Evolutionary conservation across 2,888 invertebrate genomes (phyloP), one percentile per base, ranked within the genome.

Genomic region (Hemistola chrysoprasaria): DNA sequence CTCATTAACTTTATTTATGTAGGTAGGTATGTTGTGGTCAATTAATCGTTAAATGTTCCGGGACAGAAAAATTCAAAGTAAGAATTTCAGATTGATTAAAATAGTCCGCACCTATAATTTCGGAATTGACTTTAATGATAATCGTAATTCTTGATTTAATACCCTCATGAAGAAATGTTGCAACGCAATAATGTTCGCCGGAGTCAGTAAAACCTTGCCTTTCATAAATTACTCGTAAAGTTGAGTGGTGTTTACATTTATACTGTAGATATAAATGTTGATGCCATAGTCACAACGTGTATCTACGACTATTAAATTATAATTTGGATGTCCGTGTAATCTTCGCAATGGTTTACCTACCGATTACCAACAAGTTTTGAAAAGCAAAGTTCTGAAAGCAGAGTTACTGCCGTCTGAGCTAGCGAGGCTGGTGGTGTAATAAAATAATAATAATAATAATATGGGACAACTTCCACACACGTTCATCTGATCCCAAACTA

Each of bases 1-100:
- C 71, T 80, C 77, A 80, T 83, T 82, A 80, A 74, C 63, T 79
- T 78, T 78, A 80, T 80, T 81, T 83, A 81, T 73, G 73, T 69
- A 62, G 65, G 73, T 69, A 62, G 65, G 59, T 69, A 66, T 27
- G 30, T 44, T 16, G 71, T 48, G 71, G 67, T 71, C 73, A 78
- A 72, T 78, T 69, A 75, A 79, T 74, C 75, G 78, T 76, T 75
- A 70, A 81, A 72, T 65, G 72, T 73, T 68, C 68, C 64, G 60
- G 57, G 62, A 60, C 64, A 59, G 65, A 81, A 59, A 80, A 78
- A 77, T 65, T 67, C 58, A 61, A 69, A 62, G 65, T 64, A 59
- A 70, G 68, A 77, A 79, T 75, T 78, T 76, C 68, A 62, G 66
- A 69, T 76, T 74, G 76, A 78, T 78, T 78, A 71, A 70, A 50